Conservation (phyloP, 2,113 vertebrate genomes). For the Stercorarius parasiticus region DNA sequence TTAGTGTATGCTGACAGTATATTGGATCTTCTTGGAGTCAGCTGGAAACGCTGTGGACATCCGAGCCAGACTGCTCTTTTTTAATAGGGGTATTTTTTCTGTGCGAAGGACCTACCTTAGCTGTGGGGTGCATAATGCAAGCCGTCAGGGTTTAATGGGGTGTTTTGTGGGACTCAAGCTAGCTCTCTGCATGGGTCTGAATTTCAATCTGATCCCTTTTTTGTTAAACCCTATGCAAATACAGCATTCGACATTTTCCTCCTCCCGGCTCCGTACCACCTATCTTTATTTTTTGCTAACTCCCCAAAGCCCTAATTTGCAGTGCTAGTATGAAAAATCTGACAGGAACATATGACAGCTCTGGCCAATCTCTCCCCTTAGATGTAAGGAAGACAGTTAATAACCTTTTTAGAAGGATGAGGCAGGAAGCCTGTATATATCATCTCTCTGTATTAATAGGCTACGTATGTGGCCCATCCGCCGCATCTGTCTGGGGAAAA, state of each 20-base stretch:
- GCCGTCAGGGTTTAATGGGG: not conserved
- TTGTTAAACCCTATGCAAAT: conserved; percentile 20
- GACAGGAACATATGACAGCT: conserved; percentile 54
- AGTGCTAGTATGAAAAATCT: conserved; percentile 31
- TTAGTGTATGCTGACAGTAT: not conserved
- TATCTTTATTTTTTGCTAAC: conserved; percentile 12
- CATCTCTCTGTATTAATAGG: conserved; percentile 37
- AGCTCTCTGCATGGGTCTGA: not conserved
- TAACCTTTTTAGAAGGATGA: conserved; percentile 51
- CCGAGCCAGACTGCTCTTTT: not conserved
- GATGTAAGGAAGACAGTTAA: conserved; percentile 36
- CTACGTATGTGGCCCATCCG: conserved; percentile 1
- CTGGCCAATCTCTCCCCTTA: conserved; percentile 49
- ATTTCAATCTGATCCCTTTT: not conserved
- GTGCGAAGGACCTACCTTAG: not conserved
- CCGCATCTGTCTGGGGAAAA: not conserved
- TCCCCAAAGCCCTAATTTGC: conserved; percentile 62
- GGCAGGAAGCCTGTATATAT: conserved; percentile 22
- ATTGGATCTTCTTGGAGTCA: not conserved
- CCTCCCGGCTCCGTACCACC: not conserved
- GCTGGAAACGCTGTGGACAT: not conserved
- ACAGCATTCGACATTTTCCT: not conserved
- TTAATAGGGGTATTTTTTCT: not conserved
- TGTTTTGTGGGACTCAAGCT: not conserved
- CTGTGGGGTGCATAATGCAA: not conserved